Evolutionary conservation across 2,113 vertebrate species (phyloP).

Genomic region (Epinephelus lanceolatus): DNA sequence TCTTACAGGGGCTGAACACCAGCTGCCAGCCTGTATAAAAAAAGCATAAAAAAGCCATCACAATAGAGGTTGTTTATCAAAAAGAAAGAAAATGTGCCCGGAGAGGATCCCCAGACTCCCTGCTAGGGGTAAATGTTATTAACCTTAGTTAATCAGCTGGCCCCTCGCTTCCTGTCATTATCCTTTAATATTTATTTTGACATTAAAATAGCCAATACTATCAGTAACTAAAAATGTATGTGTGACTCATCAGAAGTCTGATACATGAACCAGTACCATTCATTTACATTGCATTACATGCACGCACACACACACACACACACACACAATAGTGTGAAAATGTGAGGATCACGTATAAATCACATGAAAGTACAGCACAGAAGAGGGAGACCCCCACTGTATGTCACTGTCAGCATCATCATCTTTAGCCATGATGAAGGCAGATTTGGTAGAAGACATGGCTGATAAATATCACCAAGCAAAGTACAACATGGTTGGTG

Average conservation of each 20-base stretch:
- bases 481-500: slow-evolving; percentile 44
- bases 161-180: too few species aligned
- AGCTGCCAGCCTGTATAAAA: too few species aligned
- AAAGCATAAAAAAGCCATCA: too few species aligned
- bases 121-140: too few species aligned
- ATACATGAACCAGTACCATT: background rate
- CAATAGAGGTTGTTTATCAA: too few species aligned
- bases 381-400: background rate
- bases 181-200: background rate
- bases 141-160: too few species aligned
- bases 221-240: background rate
- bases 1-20: too few species aligned
- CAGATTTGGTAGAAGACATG: slow-evolving; percentile 33
- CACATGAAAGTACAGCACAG: background rate
- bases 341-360: slow-evolving; percentile 4
- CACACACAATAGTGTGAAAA: background rate
- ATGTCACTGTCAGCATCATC: slow-evolving; percentile 5
- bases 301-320: too few species aligned
- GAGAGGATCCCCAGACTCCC: too few species aligned
- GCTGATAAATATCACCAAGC: slow-evolving; percentile 44
- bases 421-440: slow-evolving; percentile 18
- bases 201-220: background rate
- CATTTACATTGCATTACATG: too few species aligned
- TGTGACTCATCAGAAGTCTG: background rate
- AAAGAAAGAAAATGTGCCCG: too few species aligned